Evolutionary conservation across 2,113 vertebrate species (phyloP).

Genomic region (Dermatemys mawii): DNA sequence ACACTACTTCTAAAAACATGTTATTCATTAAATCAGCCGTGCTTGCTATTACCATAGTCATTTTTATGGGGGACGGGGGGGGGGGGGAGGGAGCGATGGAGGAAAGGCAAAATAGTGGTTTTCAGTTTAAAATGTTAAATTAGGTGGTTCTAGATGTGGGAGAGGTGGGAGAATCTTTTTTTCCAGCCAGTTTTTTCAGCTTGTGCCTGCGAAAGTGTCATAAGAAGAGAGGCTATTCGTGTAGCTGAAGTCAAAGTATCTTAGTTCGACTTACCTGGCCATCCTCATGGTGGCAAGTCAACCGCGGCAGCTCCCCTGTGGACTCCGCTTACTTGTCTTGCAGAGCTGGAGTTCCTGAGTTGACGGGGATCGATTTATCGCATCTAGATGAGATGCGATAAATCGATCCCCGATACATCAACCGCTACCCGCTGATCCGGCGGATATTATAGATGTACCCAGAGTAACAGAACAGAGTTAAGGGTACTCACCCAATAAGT

Average conservation of each 20-base stretch:
- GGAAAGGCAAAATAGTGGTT: accelerated
- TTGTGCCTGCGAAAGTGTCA: not conserved
- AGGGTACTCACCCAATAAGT: not conserved
- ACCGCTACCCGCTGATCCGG: no score
- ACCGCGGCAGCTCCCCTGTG: no score
- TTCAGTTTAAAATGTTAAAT: not conserved
- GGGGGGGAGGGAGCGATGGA: not conserved
- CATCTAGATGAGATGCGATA: no score
- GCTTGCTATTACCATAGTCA: accelerated
- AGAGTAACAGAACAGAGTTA: not conserved
- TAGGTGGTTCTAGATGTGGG: not conserved
- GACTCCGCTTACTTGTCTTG: no score
- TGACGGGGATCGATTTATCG: no score
- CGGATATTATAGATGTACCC: no score
- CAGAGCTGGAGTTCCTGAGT: no score
- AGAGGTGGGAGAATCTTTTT: not conserved
- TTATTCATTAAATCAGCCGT: not conserved
- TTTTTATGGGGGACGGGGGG: not conserved
- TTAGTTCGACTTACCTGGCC: no score
- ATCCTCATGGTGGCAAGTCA: no score
- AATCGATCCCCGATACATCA: no score
- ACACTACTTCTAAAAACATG: not conserved
- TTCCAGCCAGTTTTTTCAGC: not conserved
- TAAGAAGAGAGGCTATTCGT: no score
- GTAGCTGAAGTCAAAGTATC: no score